Evolutionary conservation across 2,797 vertebrate species (phyloP).

Genomic region (Anguilla anguilla): DNA sequence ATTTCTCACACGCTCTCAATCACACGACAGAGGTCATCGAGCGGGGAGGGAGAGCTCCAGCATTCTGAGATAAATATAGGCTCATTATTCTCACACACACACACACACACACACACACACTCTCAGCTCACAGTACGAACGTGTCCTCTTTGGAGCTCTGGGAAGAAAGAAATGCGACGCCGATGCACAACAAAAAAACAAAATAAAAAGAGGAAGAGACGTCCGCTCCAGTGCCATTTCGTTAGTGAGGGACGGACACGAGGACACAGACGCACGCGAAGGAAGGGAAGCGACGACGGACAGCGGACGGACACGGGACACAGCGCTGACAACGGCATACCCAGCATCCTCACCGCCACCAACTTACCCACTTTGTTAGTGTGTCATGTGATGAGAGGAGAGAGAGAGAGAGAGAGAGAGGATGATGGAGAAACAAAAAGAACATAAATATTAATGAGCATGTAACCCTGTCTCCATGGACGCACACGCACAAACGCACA

Average conservation of each 20-base stretch:
- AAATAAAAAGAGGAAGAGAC: constrained; percentile 54
- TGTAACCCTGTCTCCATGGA: constrained; percentile 42
- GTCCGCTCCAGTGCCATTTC: constrained; percentile 62
- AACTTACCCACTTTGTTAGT: constrained; percentile 96
- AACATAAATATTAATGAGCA: constrained; percentile 80
- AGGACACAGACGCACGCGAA: constrained; percentile 8
- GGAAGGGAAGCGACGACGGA: constrained; percentile 53
- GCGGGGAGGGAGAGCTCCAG: constrained; percentile 30
- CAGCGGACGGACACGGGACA: constrained; percentile 66
- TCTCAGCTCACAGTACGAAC: constrained; percentile 65
- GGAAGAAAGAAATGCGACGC: constrained; percentile 63
- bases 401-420: constrained; percentile 63
- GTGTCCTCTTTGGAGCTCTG: constrained; percentile 71
- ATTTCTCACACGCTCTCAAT: constrained; percentile 62
- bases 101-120: constrained; percentile 65
- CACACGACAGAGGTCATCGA: constrained; percentile 52
- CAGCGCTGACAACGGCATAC: constrained; percentile 72
- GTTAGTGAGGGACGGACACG: constrained; percentile 51
- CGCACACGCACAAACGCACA: neutral
- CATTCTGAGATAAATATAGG: constrained; percentile 55
- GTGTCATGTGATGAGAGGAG: constrained; percentile 84
- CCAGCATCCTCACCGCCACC: constrained; percentile 80
- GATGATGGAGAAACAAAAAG: constrained; percentile 89
- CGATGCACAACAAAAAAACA: constrained; percentile 51
- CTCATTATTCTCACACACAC: constrained; percentile 42